A percentile compares a stretch with the other conserved stretches of the same genome.
phyloP scores from a whole-genome alignment of 2,797 vertebrate genomes.

The Distichodus sexfasciatus region DNA sequence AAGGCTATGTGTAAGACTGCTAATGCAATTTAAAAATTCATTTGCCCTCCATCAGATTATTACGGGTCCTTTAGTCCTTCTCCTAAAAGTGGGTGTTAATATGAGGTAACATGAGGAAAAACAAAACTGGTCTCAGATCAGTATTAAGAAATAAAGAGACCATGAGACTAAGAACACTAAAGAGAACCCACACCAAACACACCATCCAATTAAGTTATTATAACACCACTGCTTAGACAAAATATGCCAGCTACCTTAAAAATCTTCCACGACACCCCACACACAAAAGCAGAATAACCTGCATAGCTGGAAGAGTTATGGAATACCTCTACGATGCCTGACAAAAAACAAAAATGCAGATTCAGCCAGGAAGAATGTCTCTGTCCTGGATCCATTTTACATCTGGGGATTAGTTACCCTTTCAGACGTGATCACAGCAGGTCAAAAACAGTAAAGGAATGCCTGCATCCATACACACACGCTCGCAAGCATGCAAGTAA shows the following conservation, averaged over 20 bases:
- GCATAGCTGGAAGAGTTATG: background rate
- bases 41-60: background rate
- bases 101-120: background rate
- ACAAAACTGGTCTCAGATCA: background rate
- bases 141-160: background rate
- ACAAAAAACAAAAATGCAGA: slow-evolving; percentile 39
- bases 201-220: too few relatives aligned
- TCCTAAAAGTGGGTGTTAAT: background rate
- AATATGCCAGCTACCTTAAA: background rate
- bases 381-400: slow-evolving; percentile 74
- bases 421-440: slow-evolving; percentile 63
- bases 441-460: slow-evolving; percentile 52
- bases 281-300: slow-evolving; percentile 7
- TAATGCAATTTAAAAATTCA: too few relatives aligned
- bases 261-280: too few relatives aligned
- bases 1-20: too few relatives aligned
- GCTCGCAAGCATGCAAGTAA: slow-evolving; percentile 31
- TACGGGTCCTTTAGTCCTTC: background rate
- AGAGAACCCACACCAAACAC: background rate
- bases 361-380: slow-evolving; percentile 56
- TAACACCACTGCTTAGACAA: background rate
- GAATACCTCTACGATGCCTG: slow-evolving; percentile 24
- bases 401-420: slow-evolving; percentile 65
- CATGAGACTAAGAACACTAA: too few relatives aligned
- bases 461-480: slow-evolving; percentile 12